Percentiles rank a stretch among this genome's conserved stretches.
phyloP scores from a whole-genome alignment of 2,797 vertebrate genomes.

The Rhinoraja longicauda region DNA sequence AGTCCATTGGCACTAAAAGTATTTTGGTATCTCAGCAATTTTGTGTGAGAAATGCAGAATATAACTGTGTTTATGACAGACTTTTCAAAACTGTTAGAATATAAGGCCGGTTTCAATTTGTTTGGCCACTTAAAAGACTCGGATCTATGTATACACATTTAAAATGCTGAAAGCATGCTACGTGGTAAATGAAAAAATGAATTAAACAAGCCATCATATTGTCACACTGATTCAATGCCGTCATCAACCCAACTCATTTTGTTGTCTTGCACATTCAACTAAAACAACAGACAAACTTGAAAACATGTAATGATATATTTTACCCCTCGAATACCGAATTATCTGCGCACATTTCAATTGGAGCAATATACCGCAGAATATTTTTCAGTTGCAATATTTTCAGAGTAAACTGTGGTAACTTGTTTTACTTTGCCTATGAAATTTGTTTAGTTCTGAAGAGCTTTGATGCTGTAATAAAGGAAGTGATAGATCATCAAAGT shows the following conservation, averaged over 20 bases:
- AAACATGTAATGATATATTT: constrained; percentile 18
- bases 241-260: background rate
- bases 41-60: constrained; percentile 29
- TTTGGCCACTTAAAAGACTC: background rate
- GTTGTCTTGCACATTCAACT: constrained; percentile 17
- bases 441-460: constrained; percentile 16
- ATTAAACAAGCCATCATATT: background rate
- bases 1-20: background rate
- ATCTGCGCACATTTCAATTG: constrained; percentile 19
- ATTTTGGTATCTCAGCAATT: background rate
- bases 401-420: constrained; percentile 18
- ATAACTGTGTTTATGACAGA: background rate
- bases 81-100: background rate
- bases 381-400: constrained; percentile 29
- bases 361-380: constrained; percentile 21
- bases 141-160: background rate
- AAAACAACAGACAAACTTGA: background rate
- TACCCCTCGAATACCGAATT: constrained; percentile 28
- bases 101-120: background rate
- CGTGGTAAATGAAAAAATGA: background rate
- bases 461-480: constrained; percentile 31
- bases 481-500: constrained; percentile 22
- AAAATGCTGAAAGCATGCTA: constrained; percentile 31
- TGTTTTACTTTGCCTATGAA: constrained; percentile 33
- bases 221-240: background rate